These are phyloP conservation scores for Danio aesculapii DNA, from an alignment of 2,797 vertebrate species.

Conservation along the genomic window DNA sequence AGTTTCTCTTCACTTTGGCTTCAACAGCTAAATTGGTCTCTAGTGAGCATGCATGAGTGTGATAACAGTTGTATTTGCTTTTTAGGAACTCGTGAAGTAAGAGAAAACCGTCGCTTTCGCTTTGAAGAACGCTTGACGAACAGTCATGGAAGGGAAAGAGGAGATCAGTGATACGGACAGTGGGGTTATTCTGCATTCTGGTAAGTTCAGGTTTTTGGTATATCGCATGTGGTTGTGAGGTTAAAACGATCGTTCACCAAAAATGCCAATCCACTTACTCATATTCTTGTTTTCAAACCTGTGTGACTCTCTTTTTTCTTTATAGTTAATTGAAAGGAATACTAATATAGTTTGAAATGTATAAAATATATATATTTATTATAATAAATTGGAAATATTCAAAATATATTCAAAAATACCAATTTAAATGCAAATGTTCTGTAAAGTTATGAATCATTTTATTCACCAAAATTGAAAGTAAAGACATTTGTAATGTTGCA, in stretches of 20 bases:
- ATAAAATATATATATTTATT: too few relatives aligned
- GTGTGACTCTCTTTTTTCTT: neutral
- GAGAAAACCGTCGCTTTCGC: conserved; percentile 29
- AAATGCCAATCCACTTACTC: neutral
- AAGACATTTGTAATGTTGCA: too few relatives aligned
- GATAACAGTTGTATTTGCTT: conserved; percentile 37
- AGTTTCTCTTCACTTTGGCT: conserved; percentile 39
- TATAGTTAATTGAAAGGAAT: neutral
- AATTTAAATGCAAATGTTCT: too few relatives aligned
- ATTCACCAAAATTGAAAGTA: too few relatives aligned
- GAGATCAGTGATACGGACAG: conserved; percentile 90
- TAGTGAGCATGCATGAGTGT: conserved; percentile 20
- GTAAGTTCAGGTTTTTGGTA: conserved; percentile 66
- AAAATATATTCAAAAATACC: too few relatives aligned
- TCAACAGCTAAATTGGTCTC: conserved; percentile 16
- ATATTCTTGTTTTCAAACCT: neutral
- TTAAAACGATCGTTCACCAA: neutral
- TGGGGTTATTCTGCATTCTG: conserved; percentile 89
- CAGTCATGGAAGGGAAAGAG: conserved; percentile 84
- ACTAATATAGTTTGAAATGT: neutral
- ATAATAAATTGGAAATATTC: too few relatives aligned
- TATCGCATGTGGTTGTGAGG: neutral
- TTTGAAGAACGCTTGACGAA: conserved; percentile 61
- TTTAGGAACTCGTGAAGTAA: conserved; percentile 70
- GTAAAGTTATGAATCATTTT: too few relatives aligned